Evolutionary conservation across 1,140 invertebrate species (phyloP).

Genomic region (Platyscapa corneri): DNA sequence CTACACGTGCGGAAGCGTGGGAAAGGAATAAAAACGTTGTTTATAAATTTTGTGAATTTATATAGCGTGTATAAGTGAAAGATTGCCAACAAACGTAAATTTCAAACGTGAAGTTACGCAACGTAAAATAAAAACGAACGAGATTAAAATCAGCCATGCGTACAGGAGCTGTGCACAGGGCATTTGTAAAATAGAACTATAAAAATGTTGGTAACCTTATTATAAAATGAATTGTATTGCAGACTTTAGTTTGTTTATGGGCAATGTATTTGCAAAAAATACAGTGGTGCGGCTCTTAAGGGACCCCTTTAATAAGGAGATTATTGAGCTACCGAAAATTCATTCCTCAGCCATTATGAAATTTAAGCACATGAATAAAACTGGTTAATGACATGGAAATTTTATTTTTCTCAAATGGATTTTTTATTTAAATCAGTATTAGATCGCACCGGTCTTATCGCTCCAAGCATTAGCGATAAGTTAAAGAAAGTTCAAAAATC

Average conservation of each 20-base stretch:
- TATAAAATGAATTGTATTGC: conserved; percentile 41
- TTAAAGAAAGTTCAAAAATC: neutral
- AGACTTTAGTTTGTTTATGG: neutral
- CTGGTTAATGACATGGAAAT: neutral
- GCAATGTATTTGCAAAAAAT: conserved; percentile 36
- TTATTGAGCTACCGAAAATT: conserved; percentile 13
- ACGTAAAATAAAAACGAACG: conserved; percentile 10
- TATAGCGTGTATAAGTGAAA: conserved; percentile 20
- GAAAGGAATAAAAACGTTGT: conserved; percentile 27
- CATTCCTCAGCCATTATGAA: neutral
- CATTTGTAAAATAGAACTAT: conserved; percentile 25
- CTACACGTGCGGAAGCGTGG: neutral
- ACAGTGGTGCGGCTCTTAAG: neutral
- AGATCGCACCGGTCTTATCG: neutral
- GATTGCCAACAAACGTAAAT: conserved; percentile 13
- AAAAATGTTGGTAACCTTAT: conserved; percentile 36
- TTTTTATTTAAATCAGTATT: neutral
- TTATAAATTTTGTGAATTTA: conserved; percentile 37
- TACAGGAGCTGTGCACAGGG: neutral
- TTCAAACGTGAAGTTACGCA: neutral
- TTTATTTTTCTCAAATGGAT: neutral
- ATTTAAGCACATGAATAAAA: neutral
- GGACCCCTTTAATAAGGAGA: conserved; percentile 23
- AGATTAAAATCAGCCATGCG: neutral
- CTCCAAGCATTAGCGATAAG: neutral